phyloP scores from a whole-genome alignment of 2,113 vertebrate species.

The Conger conger region DNA sequence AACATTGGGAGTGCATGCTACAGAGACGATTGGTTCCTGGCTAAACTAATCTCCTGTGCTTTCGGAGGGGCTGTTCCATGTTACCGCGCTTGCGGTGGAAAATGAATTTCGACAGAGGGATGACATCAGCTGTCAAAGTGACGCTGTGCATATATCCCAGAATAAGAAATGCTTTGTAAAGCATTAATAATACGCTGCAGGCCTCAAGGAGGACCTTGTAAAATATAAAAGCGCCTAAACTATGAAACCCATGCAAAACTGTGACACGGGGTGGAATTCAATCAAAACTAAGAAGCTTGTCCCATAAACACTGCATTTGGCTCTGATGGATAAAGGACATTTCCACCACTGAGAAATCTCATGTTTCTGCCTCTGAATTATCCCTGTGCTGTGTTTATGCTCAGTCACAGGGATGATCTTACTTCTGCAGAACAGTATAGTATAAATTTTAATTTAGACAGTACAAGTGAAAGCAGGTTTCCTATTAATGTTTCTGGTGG shows the following conservation, averaged over 20 bases:
- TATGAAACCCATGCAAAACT: slow-evolving; percentile 49
- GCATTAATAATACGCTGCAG: slow-evolving; percentile 44
- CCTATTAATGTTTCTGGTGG: too few species aligned
- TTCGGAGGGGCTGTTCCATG: slow-evolving; percentile 42
- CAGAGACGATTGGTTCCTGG: slow-evolving; percentile 55
- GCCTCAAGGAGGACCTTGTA: slow-evolving; percentile 40
- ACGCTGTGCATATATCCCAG: slow-evolving; percentile 50
- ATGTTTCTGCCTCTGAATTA: not conserved
- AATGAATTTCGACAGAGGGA: slow-evolving; percentile 59
- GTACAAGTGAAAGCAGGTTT: not conserved
- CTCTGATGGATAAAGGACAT: slow-evolving; percentile 42
- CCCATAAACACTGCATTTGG: slow-evolving; percentile 58
- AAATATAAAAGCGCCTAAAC: slow-evolving; percentile 53
- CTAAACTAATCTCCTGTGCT: slow-evolving; percentile 47
- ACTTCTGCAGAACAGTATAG: too few species aligned
- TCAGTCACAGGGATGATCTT: not conserved
- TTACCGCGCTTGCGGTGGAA: slow-evolving; percentile 48
- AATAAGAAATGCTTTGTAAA: slow-evolving; percentile 54
- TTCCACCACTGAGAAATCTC: not conserved
- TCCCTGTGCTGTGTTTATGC: not conserved
- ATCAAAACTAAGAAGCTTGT: slow-evolving; percentile 53
- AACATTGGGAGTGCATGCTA: slow-evolving; percentile 59
- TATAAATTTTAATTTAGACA: not conserved
- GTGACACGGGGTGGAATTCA: slow-evolving; percentile 47
- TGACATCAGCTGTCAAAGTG: slow-evolving; percentile 59